Evolutionary conservation across 2,797 vertebrate species (phyloP), one percentile per base, ranked within the genome.

Genomic region (Lagodon rhomboides): DNA sequence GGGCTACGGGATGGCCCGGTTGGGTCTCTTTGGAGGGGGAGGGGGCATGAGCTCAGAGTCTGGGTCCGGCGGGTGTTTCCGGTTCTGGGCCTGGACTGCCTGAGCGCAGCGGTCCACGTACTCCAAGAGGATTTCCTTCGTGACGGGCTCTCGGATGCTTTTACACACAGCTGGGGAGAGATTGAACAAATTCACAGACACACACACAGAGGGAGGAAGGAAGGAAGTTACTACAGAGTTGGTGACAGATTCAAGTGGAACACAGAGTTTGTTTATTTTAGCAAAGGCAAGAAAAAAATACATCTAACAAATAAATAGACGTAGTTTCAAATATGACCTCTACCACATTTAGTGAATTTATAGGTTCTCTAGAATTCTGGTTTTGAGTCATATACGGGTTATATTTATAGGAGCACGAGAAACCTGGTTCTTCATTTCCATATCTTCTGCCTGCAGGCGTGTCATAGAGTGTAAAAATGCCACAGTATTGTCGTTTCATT

Each of bases 21-120:
- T 96, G 0, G 96, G 95, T 93, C 96, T 97, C 93, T 99, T 99
- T 82, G 98, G 97, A 1, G 98, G 97, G 0, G 98, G 98, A 10
- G 98, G 98, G 0, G 98, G 98, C 98, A 99, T 99, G 59, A 99
- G 97, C 93, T 98, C 96, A 0, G 97, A 87, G 87, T 99, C 98
- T 0, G 97, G 96, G 90, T 99, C 98, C 0, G 95, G 88, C 1
- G 95, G 95, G 84, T 90, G 96, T 84, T 97, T 98, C 69, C 95
- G 95, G 0, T 85, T 92, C 89, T 97, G 97, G 87, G 94, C 94
- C 79, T 97, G 96, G 80, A 93, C 91, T 71, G 91, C 92, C 87
- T 94, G 93, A 27, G 93, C 82, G 73, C 96, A 96, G 89, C 96
- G 96, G 90, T 98, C 97, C 83, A 99, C 95, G 79, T 96, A 97